Evolutionary conservation across 2,888 invertebrate genomes (phyloP), one percentile per base, ranked within the genome.

Genomic region (Aphodius sticticus): DNA sequence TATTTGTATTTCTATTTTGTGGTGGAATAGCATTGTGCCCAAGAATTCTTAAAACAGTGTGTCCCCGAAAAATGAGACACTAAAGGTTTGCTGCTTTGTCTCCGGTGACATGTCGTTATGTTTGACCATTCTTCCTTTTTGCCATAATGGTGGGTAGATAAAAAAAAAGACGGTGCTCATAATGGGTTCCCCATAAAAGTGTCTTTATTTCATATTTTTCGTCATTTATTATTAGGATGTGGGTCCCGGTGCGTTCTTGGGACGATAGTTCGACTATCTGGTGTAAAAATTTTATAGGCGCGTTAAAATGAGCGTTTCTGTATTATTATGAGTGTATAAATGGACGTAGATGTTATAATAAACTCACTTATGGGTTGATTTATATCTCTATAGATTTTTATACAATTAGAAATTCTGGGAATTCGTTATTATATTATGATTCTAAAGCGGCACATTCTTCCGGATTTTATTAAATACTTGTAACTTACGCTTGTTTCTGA

Each of bases 71-170:
- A 72, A 72, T 78, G 78, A 71, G 71, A 78, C 71, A 69, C 76
- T 69, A 36, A 77, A 75, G 16, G 38, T 71, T 69, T 77, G 37
- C 53, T 53, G 53, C 53, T 53, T 53, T 53, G 53, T 53, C 53
- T 74, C 36, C 37, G 5, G 79, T 77, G 76, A 79, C 79, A 75
- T 79, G 79, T 77, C 79, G 77, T 79, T 77, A 77, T 77, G 77
- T 79, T 76, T 70, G 75, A 53, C 71, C 76, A 76, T 79, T 79
- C 38, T 79, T 76, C 38, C 16, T 76, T 70, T 69, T 38, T 76
- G 53, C 53, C 53, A 53, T 53, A 53, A 53, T 5, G 53, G 53
- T 53, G 53, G 53, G 53, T 53, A 53, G 53, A 53, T 53, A 53
- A 53, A 53, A 53, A 53, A 53, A 53, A 53, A 53, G 53, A 53